These are phyloP conservation scores for Clavelina lepadiformis DNA, from an alignment of 23 tunicate genomes.

Conservation along the genomic window DNA sequence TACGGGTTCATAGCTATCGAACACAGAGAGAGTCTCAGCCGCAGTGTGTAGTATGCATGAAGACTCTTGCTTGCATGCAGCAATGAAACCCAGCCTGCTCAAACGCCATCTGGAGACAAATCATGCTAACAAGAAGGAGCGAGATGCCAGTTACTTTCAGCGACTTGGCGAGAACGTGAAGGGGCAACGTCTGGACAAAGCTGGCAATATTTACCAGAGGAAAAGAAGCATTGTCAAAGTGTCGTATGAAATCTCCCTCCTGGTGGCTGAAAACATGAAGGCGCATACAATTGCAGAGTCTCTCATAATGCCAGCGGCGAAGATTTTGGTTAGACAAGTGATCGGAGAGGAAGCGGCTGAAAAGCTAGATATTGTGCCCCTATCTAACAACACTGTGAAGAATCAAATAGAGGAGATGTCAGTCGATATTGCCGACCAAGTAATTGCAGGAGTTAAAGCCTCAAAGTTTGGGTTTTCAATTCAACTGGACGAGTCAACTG, in stretches of 20 bases:
- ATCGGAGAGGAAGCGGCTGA: constrained; percentile 31
- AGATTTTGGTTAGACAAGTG: constrained; percentile 32
- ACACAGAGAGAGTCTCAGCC: too few relatives aligned
- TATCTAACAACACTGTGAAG: constrained; percentile 30
- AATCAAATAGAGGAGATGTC: constrained; percentile 30
- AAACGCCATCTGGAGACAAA: too few relatives aligned
- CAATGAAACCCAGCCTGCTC: too few relatives aligned
- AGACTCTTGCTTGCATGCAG: too few relatives aligned
- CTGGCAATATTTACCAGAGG: constrained; percentile 44
- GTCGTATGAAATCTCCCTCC: constrained; percentile 56
- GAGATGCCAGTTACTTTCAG: constrained; percentile 56
- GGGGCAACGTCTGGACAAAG: constrained; percentile 62
- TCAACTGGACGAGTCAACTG: too few relatives aligned
- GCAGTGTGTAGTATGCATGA: too few relatives aligned
- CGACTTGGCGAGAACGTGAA: constrained; percentile 63
- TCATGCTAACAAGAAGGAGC: too few relatives aligned
- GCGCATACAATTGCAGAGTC: constrained; percentile 60
- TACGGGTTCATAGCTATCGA: too few relatives aligned
- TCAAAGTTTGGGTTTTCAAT: too few relatives aligned
- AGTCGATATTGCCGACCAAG: constrained; percentile 15
- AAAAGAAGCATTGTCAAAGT: constrained; percentile 33
- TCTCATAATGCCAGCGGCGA: constrained; percentile 50
- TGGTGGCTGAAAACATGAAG: constrained; percentile 46
- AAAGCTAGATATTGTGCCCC: constrained; percentile 34
- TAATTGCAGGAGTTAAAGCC: not conserved